Conservation (phyloP, 2,888 invertebrate genomes). For the Hemaris fuciformis region DNA sequence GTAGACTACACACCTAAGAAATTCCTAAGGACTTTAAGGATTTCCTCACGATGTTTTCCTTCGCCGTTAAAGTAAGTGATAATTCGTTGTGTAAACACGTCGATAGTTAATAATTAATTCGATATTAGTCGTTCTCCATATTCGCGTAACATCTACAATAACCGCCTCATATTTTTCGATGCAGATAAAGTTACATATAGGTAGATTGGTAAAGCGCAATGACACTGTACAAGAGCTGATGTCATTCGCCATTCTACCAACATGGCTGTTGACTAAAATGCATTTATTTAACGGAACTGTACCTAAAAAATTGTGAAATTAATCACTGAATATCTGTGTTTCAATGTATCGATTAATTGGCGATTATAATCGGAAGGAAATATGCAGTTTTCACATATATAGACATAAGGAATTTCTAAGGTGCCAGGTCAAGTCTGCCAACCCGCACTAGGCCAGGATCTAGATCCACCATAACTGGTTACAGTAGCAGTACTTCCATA, state of each 20-base stretch:
- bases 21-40: neutral
- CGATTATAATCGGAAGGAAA: no score
- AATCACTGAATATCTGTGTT: no score
- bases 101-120: no score
- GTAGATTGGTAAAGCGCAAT: neutral
- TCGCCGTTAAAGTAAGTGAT: neutral
- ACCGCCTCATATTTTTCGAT: neutral
- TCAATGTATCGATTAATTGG: no score
- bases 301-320: no score
- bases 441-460: no score
- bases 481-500: no score
- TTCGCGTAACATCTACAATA: neutral
- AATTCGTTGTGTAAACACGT: no score
- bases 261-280: neutral
- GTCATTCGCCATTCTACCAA: neutral
- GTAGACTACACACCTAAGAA: neutral
- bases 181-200: neutral
- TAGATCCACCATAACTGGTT: no score
- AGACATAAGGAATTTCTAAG: no score
- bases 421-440: no score
- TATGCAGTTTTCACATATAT: no score
- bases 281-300: neutral
- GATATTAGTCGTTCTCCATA: neutral
- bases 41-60: neutral
- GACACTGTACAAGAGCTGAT: neutral